phyloP scores from a whole-genome alignment of 1,140 invertebrate genomes.

The Conus betulinus region DNA sequence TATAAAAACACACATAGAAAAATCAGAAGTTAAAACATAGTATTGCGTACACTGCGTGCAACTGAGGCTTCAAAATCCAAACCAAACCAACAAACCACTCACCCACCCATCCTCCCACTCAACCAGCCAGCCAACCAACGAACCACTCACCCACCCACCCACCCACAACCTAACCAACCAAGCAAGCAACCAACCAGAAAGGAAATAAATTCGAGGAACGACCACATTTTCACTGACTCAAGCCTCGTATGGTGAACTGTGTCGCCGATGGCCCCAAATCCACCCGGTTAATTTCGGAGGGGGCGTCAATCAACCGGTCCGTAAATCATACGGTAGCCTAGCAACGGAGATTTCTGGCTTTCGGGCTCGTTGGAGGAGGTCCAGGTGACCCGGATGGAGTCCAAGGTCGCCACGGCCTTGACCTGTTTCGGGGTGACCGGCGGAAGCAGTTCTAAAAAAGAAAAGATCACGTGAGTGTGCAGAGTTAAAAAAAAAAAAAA shows the following conservation, averaged over 20 bases:
- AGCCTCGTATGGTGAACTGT: slow-evolving; percentile 23
- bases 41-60: too few relatives aligned
- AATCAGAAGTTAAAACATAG: too few relatives aligned
- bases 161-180: too few relatives aligned
- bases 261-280: neutral
- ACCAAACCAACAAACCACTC: too few relatives aligned
- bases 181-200: neutral
- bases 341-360: slow-evolving; percentile 16
- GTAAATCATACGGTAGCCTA: slow-evolving; percentile 33
- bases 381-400: slow-evolving; percentile 35
- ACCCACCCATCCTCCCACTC: too few relatives aligned
- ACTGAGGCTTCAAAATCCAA: too few relatives aligned
- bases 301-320: slow-evolving; percentile 26
- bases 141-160: too few relatives aligned
- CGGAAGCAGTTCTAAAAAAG: slow-evolving; percentile 26
- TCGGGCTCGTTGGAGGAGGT: neutral
- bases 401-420: slow-evolving; percentile 3
- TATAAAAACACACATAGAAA: too few relatives aligned
- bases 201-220: neutral
- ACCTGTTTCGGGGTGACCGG: slow-evolving; percentile 25
- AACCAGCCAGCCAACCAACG: too few relatives aligned
- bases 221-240: slow-evolving; percentile 3
- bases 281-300: slow-evolving; percentile 31
- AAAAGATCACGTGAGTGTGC: neutral
- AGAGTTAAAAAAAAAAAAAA: too few relatives aligned